A percentile compares a stretch with the other conserved stretches of the same genome.
These are phyloP conservation scores for Trogon surrucura DNA, from an alignment of 2,113 vertebrate genomes.

Conservation along the genomic window DNA sequence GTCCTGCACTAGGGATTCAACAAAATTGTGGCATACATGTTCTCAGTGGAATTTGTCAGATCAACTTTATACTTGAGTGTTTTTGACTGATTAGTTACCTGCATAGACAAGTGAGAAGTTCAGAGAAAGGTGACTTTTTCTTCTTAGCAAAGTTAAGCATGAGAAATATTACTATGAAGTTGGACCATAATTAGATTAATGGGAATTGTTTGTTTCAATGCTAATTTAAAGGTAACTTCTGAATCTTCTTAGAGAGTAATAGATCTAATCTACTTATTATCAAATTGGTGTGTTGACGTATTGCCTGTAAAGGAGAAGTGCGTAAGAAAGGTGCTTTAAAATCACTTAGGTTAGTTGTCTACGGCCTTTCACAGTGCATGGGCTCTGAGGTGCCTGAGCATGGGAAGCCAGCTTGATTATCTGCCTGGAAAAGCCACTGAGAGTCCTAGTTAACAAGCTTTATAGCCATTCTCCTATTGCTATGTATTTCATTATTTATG, in stretches of 20 bases:
- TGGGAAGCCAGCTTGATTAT: not conserved
- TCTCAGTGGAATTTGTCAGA: not conserved
- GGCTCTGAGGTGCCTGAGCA: not conserved
- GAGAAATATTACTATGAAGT: not conserved
- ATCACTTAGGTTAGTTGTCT: not conserved
- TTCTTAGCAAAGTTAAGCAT: not conserved
- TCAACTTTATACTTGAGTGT: not conserved
- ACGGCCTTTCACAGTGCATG: not conserved
- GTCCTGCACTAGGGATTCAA: not conserved
- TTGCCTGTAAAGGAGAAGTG: not conserved
- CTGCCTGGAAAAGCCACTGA: not conserved
- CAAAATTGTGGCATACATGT: not conserved
- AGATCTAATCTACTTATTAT: not conserved
- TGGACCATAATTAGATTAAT: not conserved
- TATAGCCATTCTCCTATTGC: not conserved
- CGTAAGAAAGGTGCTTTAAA: not conserved
- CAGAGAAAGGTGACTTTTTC: constrained; percentile 22
- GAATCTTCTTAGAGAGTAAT: not conserved
- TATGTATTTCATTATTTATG: not conserved
- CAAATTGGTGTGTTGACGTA: not conserved
- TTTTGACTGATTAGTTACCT: not conserved
- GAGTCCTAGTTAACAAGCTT: not conserved
- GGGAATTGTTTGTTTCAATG: not conserved
- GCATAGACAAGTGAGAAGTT: not conserved
- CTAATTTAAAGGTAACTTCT: not conserved